These are phyloP conservation scores for Agrenia bidenticulata DNA, from an alignment of 2,888 invertebrate genomes.

Conservation along the genomic window DNA sequence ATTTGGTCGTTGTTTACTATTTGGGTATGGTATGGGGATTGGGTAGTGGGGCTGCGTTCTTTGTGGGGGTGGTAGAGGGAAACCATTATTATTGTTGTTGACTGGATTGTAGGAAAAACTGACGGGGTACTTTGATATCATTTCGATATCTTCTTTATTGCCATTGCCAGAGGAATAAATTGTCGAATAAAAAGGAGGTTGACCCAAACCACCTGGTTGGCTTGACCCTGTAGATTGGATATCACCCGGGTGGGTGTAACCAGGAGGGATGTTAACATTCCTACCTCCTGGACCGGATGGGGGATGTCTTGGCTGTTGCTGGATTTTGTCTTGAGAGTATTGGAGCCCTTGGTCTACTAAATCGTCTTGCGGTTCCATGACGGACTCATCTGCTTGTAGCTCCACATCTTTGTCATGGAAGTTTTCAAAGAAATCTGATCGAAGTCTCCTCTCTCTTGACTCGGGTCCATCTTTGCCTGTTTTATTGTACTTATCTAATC, in stretches of 20 bases:
- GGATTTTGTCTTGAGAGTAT: too few relatives aligned
- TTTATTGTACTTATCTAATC: not conserved
- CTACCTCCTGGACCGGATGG: not conserved
- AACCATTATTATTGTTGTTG: not conserved
- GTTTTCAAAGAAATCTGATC: slow-evolving; percentile 28
- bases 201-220: not conserved
- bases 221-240: not conserved
- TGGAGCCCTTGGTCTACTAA: not conserved
- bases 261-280: slow-evolving; percentile 22
- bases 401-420: slow-evolving; percentile 25
- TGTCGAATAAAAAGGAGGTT: not conserved
- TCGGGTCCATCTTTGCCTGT: not conserved
- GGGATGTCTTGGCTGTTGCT: not conserved
- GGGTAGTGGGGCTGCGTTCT: not conserved
- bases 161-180: not conserved
- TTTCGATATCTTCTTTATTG: slow-evolving; percentile 21
- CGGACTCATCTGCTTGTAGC: slow-evolving; percentile 23
- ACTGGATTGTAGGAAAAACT: slow-evolving; percentile 25
- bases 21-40: not conserved
- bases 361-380: not conserved
- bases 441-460: slow-evolving; percentile 6
- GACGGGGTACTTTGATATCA: slow-evolving; percentile 37
- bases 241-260: slow-evolving; percentile 11
- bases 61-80: not conserved
- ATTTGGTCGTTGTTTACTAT: slow-evolving; percentile 10